Evolutionary conservation across 2,797 vertebrate species (phyloP).

Genomic region (Choloepus didactylus): DNA sequence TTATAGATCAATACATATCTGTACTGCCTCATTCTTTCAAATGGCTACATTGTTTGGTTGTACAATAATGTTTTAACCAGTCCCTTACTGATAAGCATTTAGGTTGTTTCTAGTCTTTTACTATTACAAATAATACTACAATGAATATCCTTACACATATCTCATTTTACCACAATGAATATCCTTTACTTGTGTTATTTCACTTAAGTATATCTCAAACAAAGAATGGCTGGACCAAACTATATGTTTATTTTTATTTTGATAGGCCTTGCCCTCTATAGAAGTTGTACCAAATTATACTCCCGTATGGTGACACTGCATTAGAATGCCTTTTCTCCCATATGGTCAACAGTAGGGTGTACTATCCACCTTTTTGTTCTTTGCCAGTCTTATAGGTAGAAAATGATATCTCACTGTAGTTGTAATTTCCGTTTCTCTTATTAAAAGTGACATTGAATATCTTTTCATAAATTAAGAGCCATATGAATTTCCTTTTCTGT

Average conservation of each 20-base stretch:
- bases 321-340: not conserved
- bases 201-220: not conserved
- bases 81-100: not conserved
- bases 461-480: slow-evolving; percentile 1
- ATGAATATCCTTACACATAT: not conserved
- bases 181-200: not conserved
- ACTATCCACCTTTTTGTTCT: not conserved
- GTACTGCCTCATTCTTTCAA: not conserved
- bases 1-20: not conserved
- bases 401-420: not conserved
- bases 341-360: not conserved
- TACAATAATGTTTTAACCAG: not conserved
- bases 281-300: not conserved
- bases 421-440: slow-evolving; percentile 36
- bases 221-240: not conserved
- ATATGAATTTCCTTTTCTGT: slow-evolving; percentile 1
- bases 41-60: not conserved
- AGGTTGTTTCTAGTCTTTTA: not conserved
- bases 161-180: not conserved
- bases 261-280: not conserved
- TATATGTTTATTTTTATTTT: not conserved
- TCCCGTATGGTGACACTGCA: too few species aligned
- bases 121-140: slow-evolving; percentile 9
- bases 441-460: not conserved
- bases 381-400: not conserved